Conservation (phyloP, 2,888 invertebrate species). For the Resseliella maxima region DNA sequence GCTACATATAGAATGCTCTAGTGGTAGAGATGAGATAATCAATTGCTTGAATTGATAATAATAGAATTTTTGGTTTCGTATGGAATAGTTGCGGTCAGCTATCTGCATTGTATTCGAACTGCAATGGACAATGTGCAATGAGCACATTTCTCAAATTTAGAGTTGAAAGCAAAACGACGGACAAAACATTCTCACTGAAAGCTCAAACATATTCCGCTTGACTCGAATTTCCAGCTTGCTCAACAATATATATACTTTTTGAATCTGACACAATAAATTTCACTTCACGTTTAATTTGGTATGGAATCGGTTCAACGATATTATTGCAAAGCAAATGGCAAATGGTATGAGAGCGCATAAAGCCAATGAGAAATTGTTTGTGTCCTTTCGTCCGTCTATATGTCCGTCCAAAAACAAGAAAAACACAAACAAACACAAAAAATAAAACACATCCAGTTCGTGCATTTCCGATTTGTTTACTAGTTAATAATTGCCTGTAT, state of each 20-base stretch:
- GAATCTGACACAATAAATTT: constrained; percentile 34
- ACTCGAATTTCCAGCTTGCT: not conserved
- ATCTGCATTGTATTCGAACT: not conserved
- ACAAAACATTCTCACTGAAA: constrained; percentile 5
- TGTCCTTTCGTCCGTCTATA: not conserved
- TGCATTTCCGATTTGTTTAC: not conserved
- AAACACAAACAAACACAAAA: not conserved
- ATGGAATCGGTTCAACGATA: not conserved
- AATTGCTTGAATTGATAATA: constrained; percentile 28
- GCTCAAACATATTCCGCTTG: constrained; percentile 16
- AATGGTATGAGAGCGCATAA: not conserved
- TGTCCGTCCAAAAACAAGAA: not conserved
- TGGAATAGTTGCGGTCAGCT: constrained; percentile 2
- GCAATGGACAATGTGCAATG: not conserved
- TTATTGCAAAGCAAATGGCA: not conserved
- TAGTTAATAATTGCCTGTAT: constrained; percentile 28
- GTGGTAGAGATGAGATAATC: constrained; percentile 13
- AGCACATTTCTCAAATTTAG: not conserved
- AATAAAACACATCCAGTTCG: not conserved
- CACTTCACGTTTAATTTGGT: not conserved
- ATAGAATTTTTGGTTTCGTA: constrained; percentile 23
- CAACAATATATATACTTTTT: constrained; percentile 38
- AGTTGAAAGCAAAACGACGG: not conserved
- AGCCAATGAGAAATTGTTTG: not conserved
- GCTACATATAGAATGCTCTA: too few relatives aligned